Evolutionary conservation across 1,140 invertebrate genomes (phyloP), one percentile per base, ranked within the genome.

Genomic region (Zaprionus inermis): DNA sequence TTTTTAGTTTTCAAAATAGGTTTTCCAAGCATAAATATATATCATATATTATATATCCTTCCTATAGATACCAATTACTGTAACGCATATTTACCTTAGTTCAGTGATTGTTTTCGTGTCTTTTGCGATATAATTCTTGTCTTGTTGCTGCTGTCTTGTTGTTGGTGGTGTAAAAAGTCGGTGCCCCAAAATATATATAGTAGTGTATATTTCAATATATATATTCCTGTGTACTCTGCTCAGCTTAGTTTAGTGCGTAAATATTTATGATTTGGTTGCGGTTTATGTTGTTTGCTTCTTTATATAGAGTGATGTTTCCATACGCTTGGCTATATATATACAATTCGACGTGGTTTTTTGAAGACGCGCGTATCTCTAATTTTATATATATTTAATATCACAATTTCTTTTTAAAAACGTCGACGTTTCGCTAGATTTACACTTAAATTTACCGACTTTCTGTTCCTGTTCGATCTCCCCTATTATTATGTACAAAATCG

Each of bases 391-490:
- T 84, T 81, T 88, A 89, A 89, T 89, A 89, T 89, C 84, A 89
- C 84, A 89, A 89, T 73, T 78, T 88, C 65, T 85, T 82, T 89
- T 89, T 89, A 72, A 78, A 89, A 89, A 89, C 84, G 84, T 89
- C 60, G 80, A 73, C 84, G 84, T 89, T 89, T 89, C 61, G 63
- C 65, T 61, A 79, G 65, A 84, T 89, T 84, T 89, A 89, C 84
- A 89, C 84, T 83, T 88, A 77, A 30, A 60, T 74, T 74, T 67
- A 65, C 54, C 59, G n/a, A 32, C 7, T 55, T 55, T 52, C 5
- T 66, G 70, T 63, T 22, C 7, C 5, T 41, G 56, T 69, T 66
- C 24, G 24, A 28, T 28, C 20, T 46, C 74, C 30, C 10, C 5
- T 32, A 18, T n/a, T 32, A 30, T 54, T 79, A 76, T 66, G 71